Conservation (phyloP, 2,797 vertebrate genomes). For the Corythornis leucogaster region DNA sequence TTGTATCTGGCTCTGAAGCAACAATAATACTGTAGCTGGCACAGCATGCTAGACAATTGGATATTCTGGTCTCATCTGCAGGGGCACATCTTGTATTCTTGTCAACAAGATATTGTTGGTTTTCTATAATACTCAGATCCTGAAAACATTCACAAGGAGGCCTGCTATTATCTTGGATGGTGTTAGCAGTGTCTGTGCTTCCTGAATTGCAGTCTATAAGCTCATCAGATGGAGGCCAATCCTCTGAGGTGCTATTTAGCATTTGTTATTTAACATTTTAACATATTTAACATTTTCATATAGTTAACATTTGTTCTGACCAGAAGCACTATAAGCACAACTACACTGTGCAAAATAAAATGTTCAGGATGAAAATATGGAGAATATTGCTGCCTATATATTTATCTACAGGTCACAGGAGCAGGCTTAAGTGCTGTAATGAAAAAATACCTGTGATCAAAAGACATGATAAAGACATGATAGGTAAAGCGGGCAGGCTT, state of each 20-base stretch:
- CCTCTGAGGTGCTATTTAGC: background rate
- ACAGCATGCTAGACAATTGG: background rate
- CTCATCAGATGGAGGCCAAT: background rate
- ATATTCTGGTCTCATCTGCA: background rate
- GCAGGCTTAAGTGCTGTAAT: background rate
- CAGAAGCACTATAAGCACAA: background rate
- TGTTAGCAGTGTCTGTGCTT: background rate
- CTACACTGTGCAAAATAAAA: background rate
- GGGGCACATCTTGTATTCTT: background rate
- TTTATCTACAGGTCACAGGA: background rate
- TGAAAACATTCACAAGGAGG: background rate
- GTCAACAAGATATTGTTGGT: background rate
- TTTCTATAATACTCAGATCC: background rate
- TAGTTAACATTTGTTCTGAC: background rate
- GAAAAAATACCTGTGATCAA: background rate
- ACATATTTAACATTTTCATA: too few species aligned
- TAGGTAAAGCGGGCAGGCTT: background rate
- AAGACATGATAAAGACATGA: too few species aligned
- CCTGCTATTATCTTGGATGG: background rate
- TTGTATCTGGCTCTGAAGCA: background rate
- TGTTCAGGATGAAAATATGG: background rate
- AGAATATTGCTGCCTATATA: background rate
- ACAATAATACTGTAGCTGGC: fast-evolving
- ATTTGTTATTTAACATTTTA: too few species aligned
- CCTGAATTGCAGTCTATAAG: background rate